phyloP scores from a whole-genome alignment of 2,113 vertebrate genomes.

The Lonchura striata region DNA sequence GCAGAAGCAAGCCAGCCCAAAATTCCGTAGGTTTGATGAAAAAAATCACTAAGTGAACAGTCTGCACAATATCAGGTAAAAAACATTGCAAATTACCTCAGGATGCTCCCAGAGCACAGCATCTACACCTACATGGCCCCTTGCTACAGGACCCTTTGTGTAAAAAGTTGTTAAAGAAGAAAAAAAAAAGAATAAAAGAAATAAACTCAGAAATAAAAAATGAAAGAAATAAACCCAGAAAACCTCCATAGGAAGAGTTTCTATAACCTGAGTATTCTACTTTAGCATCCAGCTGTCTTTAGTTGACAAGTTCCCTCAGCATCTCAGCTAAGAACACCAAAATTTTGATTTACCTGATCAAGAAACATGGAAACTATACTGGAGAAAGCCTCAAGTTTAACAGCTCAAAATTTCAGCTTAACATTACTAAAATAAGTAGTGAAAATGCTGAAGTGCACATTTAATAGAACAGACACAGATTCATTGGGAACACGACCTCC shows the following conservation, averaged over 20 bases:
- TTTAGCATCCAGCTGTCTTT: not conserved
- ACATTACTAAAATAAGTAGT: not conserved
- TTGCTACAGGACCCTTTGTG: not conserved
- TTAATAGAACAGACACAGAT: not conserved
- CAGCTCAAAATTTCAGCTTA: not conserved
- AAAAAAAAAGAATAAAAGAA: not conserved
- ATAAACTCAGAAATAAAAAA: too few relatives aligned
- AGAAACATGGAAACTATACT: not conserved
- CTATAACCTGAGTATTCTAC: not conserved
- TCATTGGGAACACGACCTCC: not conserved
- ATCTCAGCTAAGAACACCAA: not conserved
- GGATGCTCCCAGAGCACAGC: not conserved
- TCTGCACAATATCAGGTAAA: rapidly evolving
- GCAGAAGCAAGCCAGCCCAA: not conserved
- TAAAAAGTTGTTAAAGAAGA: not conserved
- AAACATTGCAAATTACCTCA: not conserved
- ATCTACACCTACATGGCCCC: not conserved
- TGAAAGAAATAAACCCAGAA: too few relatives aligned
- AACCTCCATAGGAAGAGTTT: not conserved
- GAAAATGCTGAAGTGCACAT: not conserved
- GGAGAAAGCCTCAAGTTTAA: not conserved
- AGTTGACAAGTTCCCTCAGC: not conserved
- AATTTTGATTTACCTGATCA: not conserved
- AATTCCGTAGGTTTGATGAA: not conserved
- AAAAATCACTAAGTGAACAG: not conserved